Percentiles rank a stretch among this genome's conserved stretches.
Evolutionary conservation across 2,797 vertebrate genomes (phyloP).

Genomic region (Sebastes oblongus): DNA sequence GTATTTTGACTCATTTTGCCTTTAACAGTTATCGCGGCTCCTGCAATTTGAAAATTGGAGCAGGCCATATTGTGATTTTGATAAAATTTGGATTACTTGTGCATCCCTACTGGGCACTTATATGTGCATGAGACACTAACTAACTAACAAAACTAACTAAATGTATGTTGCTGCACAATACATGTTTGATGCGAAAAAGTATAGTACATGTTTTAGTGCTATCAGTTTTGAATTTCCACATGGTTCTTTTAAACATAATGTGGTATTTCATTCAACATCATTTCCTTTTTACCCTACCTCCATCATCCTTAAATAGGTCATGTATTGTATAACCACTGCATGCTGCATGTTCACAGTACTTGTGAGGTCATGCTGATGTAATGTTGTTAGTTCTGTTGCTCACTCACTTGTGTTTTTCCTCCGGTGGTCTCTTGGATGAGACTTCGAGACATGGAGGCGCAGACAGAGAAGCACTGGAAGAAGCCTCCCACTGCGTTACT

Average conservation of each 20-base stretch:
- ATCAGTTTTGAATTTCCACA: neutral
- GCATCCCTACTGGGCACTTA: neutral
- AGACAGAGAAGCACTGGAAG: slow-evolving; percentile 94
- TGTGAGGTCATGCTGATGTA: neutral
- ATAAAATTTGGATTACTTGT: too few species aligned
- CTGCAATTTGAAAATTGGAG: too few species aligned
- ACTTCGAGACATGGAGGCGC: slow-evolving; percentile 95
- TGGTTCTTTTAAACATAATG: neutral
- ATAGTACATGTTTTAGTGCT: neutral
- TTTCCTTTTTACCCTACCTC: neutral
- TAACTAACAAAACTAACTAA: neutral
- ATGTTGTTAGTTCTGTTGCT: neutral
- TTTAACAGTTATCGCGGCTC: too few species aligned
- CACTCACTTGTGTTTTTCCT: slow-evolving; percentile 92
- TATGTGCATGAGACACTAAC: neutral
- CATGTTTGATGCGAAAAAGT: neutral
- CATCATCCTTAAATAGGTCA: neutral
- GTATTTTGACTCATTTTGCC: too few species aligned
- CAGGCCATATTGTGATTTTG: too few species aligned
- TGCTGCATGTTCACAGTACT: neutral
- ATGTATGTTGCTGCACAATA: neutral
- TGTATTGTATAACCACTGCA: neutral
- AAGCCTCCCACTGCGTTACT: slow-evolving; percentile 90
- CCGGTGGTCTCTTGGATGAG: slow-evolving; percentile 94
- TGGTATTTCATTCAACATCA: neutral